Percentiles rank a stretch among this genome's conserved stretches.
Evolutionary conservation across 2,888 invertebrate genomes (phyloP).

Genomic region (Drosophila ezoana): DNA sequence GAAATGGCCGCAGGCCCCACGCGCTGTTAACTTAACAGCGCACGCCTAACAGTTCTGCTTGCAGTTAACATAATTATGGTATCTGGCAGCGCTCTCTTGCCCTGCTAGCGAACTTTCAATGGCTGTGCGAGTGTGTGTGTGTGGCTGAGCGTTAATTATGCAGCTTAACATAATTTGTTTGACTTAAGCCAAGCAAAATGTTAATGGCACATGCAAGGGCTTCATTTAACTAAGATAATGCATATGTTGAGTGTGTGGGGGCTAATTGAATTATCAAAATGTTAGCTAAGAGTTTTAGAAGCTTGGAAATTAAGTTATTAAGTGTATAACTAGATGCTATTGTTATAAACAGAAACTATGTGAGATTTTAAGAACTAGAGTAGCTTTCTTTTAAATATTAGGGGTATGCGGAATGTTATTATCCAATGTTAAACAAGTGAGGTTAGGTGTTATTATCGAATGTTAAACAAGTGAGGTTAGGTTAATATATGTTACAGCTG

Average conservation of each 20-base stretch:
- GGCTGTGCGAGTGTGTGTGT: conserved; percentile 1
- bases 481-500: too few species aligned
- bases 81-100: neutral
- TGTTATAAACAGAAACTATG: too few species aligned
- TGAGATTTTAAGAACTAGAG: too few species aligned
- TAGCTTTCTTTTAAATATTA: too few species aligned
- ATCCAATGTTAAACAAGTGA: too few species aligned
- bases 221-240: conserved; percentile 7
- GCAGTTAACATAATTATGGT: conserved; percentile 38
- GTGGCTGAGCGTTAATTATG: conserved; percentile 52
- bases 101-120: conserved; percentile 15
- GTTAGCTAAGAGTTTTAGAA: neutral
- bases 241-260: neutral
- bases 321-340: neutral
- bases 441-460: too few species aligned
- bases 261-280: conserved; percentile 7
- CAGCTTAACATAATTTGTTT: conserved; percentile 47
- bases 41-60: conserved; percentile 8
- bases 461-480: too few species aligned
- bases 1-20: conserved; percentile 21
- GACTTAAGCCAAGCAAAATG: conserved; percentile 25
- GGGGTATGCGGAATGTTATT: too few species aligned
- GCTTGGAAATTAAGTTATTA: neutral
- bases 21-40: conserved; percentile 39
- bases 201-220: conserved; percentile 7